These are phyloP conservation scores for Dicentrarchus labrax DNA, from an alignment of 2,113 vertebrate genomes.

Conservation along the genomic window DNA sequence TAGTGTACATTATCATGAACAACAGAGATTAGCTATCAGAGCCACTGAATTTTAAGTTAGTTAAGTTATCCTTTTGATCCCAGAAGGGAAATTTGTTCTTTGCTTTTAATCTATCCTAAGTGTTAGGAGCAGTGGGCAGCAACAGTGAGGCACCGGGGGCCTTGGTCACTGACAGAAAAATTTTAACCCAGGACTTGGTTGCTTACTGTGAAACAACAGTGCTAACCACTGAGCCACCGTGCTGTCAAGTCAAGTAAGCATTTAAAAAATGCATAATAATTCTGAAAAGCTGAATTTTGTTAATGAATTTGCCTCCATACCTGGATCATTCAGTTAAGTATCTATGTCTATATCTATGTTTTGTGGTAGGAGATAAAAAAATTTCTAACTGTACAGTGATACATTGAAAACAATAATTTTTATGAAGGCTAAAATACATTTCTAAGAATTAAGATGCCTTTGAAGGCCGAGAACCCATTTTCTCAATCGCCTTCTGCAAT, in stretches of 20 bases:
- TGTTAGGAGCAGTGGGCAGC: no score
- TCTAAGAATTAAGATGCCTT: background rate
- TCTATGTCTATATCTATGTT: background rate
- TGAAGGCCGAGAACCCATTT: background rate
- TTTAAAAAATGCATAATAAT: background rate
- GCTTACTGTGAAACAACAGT: no score
- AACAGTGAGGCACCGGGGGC: no score
- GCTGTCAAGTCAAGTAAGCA: background rate
- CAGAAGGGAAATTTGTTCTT: no score
- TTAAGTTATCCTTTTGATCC: no score
- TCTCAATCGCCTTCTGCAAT: background rate
- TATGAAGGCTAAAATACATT: background rate
- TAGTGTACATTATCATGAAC: no score
- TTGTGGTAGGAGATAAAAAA: background rate
- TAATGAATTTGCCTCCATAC: background rate
- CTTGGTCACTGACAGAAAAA: no score
- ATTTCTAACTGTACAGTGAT: background rate
- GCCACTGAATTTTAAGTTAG: no score
- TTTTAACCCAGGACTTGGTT: no score
- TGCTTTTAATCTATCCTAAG: no score
- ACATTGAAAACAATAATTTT: background rate
- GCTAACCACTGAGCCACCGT: no score
- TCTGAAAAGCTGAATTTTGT: slow-evolving; percentile 5
- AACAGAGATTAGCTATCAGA: no score
- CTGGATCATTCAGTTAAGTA: background rate